A percentile compares a stretch with the other conserved stretches of the same genome.
Conservation (phyloP, 2,888 invertebrate species). For the Malthinus flaveolus region DNA sequence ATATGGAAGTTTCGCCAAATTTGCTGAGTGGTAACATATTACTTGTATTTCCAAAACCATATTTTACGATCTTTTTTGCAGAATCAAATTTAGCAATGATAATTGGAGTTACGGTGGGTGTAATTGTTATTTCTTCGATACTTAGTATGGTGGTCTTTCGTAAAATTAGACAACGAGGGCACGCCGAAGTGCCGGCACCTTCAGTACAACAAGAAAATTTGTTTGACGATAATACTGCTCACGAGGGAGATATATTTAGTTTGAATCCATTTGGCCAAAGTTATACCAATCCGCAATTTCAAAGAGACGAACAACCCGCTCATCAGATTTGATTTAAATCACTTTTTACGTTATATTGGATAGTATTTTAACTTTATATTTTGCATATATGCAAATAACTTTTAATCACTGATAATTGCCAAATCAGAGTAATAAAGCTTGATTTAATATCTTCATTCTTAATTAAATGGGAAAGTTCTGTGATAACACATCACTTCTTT, state of each 20-base stretch:
- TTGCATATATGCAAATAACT: too few relatives aligned
- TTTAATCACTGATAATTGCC: too few relatives aligned
- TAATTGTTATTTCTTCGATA: not conserved
- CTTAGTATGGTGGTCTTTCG: not conserved
- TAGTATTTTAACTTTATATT: too few relatives aligned
- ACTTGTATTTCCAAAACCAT: too few relatives aligned
- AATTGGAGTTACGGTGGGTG: not conserved
- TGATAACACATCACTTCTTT: too few relatives aligned
- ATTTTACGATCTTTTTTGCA: too few relatives aligned
- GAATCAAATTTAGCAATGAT: not conserved
- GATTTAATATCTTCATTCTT: too few relatives aligned
- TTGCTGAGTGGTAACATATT: not conserved
- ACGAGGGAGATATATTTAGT: not conserved
- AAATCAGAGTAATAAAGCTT: too few relatives aligned
- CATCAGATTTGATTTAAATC: not conserved
- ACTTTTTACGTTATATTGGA: too few relatives aligned
- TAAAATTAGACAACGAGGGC: not conserved
- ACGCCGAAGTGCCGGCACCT: not conserved
- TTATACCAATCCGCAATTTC: not conserved
- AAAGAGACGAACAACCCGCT: not conserved
- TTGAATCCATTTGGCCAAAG: not conserved
- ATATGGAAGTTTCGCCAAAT: not conserved
- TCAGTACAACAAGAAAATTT: not conserved
- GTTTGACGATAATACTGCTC: not conserved
- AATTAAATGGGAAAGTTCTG: too few relatives aligned